phyloP scores from a whole-genome alignment of 2,797 vertebrate genomes.

The Eulemur rubriventer region DNA sequence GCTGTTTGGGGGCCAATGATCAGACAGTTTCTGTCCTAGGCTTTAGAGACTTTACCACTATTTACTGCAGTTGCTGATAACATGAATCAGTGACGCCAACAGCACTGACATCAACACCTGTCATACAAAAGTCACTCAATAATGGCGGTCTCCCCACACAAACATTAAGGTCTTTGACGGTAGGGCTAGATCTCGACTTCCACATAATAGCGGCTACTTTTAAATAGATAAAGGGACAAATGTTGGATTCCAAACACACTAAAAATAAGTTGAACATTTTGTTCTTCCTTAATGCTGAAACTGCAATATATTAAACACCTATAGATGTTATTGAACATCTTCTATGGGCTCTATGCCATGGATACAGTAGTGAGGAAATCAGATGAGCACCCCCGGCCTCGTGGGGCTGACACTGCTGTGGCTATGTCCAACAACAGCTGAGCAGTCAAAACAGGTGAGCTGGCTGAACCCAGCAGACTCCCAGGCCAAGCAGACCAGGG shows the following conservation, averaged over 20 bases:
- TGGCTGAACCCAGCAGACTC: not conserved
- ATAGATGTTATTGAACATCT: not conserved
- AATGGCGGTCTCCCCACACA: not conserved
- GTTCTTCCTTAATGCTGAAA: constrained; percentile 9
- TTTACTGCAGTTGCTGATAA: not conserved
- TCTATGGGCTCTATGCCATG: no score
- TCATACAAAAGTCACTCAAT: not conserved
- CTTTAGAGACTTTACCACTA: not conserved
- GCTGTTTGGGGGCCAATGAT: not conserved
- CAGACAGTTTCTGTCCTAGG: not conserved
- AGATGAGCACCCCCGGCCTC: not conserved
- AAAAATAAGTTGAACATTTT: constrained; percentile 20
- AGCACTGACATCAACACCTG: not conserved
- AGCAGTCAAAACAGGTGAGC: not conserved
- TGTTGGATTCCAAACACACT: not conserved
- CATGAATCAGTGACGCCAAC: not conserved
- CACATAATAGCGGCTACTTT: not conserved
- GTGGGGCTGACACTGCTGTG: not conserved
- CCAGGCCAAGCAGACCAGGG: not conserved
- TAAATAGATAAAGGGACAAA: not conserved
- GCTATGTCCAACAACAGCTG: not conserved
- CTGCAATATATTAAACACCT: not conserved
- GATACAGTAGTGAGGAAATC: not conserved
- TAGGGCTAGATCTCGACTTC: not conserved
- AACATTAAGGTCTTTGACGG: not conserved